phyloP scores from a whole-genome alignment of 1,140 invertebrate genomes.

The Drosophila suzukii region DNA sequence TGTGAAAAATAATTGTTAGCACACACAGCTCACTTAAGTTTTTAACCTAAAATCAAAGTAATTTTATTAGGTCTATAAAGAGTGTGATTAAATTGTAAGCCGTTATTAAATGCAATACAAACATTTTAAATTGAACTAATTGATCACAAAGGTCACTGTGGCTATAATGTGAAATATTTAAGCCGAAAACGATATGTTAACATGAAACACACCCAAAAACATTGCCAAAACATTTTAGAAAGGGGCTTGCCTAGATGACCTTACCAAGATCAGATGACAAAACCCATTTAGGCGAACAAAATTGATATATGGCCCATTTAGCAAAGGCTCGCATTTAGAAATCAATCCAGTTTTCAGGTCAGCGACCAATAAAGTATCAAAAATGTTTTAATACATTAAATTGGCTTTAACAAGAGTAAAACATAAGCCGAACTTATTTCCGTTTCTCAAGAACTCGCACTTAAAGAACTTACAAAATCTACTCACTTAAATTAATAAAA shows the following conservation, averaged over 20 bases:
- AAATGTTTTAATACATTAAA: neutral
- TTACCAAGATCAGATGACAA: neutral
- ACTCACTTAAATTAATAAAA: constrained; percentile 6
- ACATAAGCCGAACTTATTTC: constrained; percentile 5
- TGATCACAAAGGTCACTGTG: constrained; percentile 7
- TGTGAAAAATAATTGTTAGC: too few species aligned
- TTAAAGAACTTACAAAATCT: constrained; percentile 19
- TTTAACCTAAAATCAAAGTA: too few species aligned
- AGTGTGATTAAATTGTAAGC: neutral
- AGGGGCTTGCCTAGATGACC: constrained; percentile 8
- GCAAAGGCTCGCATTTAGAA: neutral
- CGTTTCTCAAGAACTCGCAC: neutral
- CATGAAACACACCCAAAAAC: neutral
- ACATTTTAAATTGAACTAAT: neutral
- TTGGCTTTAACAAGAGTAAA: neutral
- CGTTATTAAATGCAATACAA: neutral
- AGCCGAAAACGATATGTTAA: neutral
- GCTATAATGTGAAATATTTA: constrained; percentile 1
- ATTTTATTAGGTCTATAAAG: neutral
- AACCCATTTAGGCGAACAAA: neutral
- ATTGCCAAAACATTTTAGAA: constrained; percentile 9
- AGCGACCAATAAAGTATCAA: neutral
- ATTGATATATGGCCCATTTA: neutral
- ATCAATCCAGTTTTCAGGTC: constrained; percentile 8
- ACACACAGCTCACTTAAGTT: too few species aligned